A percentile compares a stretch with the other conserved stretches of the same genome.
phyloP scores from a whole-genome alignment of 2,888 invertebrate species.

The Ophion costatus region DNA sequence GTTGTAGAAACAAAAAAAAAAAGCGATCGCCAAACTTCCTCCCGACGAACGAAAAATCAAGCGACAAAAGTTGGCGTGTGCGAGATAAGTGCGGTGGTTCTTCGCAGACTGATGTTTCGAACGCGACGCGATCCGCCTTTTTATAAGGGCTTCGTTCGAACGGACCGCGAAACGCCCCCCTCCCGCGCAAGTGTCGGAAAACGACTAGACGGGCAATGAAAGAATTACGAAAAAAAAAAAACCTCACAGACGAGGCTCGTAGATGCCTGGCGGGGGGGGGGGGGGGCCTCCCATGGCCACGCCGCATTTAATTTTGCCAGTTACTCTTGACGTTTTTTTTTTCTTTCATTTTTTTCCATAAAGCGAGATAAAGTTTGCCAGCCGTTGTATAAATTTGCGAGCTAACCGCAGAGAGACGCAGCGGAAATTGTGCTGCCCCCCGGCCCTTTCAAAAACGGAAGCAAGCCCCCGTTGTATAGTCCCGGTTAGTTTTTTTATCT shows the following conservation, averaged over 20 bases:
- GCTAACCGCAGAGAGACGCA: constrained; percentile 4
- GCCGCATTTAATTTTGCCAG: background rate
- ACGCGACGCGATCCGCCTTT: constrained; percentile 64
- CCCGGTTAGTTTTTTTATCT: constrained; percentile 55
- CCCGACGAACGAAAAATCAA: background rate
- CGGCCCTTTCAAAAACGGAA: background rate
- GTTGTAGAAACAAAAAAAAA: background rate
- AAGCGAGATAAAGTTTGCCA: background rate
- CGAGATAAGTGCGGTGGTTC: constrained; percentile 19
- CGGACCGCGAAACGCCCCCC: constrained; percentile 71
- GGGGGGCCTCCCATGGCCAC: background rate
- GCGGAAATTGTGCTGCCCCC: too few species aligned
- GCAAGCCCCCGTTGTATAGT: constrained; percentile 33
- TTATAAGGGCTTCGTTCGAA: constrained; percentile 72
- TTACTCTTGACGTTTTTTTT: background rate
- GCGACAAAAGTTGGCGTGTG: background rate
- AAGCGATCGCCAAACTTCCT: background rate
- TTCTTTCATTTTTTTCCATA: background rate
- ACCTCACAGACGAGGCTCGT: background rate
- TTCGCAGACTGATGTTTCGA: constrained; percentile 63
- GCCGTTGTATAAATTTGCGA: background rate
- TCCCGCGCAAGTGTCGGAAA: constrained; percentile 56
- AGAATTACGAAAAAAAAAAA: constrained; percentile 27
- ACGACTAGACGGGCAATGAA: constrained; percentile 29
- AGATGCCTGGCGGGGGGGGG: too few species aligned